Conservation (phyloP, 2,113 vertebrate genomes). For the Oxyruncus cristatus region DNA sequence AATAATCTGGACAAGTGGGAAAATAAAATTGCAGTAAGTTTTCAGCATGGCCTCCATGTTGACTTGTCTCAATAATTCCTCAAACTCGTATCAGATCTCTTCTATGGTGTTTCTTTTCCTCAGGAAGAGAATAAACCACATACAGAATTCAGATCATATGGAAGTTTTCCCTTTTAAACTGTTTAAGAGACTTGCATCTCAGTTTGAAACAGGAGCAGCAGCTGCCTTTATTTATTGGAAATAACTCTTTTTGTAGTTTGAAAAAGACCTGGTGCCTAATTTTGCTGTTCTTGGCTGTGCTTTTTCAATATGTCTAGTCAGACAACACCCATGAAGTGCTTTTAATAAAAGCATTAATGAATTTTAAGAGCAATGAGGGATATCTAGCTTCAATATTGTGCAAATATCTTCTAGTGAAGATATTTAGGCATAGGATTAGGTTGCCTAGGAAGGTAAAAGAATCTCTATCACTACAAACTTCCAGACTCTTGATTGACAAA, state of each 20-base stretch:
- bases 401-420: not conserved
- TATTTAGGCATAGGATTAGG: not conserved
- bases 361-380: not conserved
- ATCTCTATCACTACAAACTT: not conserved
- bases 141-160: not conserved
- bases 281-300: not conserved
- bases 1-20: not conserved
- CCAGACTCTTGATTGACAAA: constrained; percentile 1
- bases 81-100: not conserved
- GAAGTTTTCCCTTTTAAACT: not conserved
- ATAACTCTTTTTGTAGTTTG: not conserved
- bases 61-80: not conserved
- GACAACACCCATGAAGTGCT: not conserved
- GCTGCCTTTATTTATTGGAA: not conserved
- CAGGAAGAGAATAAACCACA: not conserved
- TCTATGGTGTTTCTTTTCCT: not conserved
- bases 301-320: not conserved
- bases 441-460: not conserved
- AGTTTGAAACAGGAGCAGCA: not conserved
- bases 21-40: not conserved
- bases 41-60: not conserved
- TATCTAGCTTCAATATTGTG: not conserved
- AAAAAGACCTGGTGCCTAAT: not conserved
- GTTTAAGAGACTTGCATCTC: not conserved
- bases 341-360: not conserved